These are phyloP conservation scores for Ctenochaetus hawaiiensis DNA, from an alignment of 2,797 vertebrate species.

Conservation along the genomic window DNA sequence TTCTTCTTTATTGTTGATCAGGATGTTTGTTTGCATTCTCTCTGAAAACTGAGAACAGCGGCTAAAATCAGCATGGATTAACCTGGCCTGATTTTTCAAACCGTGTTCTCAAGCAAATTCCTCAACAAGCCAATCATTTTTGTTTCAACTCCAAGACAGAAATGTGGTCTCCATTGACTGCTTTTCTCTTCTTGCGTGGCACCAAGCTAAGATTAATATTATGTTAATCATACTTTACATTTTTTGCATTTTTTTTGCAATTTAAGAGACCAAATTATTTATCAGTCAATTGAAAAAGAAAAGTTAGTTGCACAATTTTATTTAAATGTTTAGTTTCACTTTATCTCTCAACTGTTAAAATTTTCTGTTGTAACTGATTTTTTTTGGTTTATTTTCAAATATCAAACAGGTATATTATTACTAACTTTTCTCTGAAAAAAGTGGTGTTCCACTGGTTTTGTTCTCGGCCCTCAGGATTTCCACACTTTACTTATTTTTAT, in stretches of 20 bases:
- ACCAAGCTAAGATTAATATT: too few relatives aligned
- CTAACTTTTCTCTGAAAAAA: background rate
- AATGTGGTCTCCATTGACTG: too few relatives aligned
- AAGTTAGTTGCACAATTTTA: too few relatives aligned
- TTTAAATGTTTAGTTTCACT: slow-evolving; percentile 1
- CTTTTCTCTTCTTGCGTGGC: too few relatives aligned
- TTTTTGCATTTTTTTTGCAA: background rate
- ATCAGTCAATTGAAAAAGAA: background rate
- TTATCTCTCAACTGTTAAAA: background rate
- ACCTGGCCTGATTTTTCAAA: slow-evolving; percentile 10
- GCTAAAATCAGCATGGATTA: background rate
- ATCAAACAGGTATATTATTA: too few relatives aligned
- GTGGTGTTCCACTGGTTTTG: background rate
- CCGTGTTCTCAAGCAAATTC: background rate
- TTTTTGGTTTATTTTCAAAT: background rate
- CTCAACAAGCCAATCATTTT: too few relatives aligned
- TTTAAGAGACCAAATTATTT: background rate
- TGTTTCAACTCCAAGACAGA: too few relatives aligned
- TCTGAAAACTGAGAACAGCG: background rate
- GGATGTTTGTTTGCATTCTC: background rate
- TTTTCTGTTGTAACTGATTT: background rate
- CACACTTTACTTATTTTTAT: background rate
- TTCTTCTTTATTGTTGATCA: background rate
- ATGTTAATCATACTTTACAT: background rate
- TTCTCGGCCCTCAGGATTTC: background rate